Evolutionary conservation across 2,888 invertebrate species (phyloP).

Genomic region (Sarcophaga caerulescens): DNA sequence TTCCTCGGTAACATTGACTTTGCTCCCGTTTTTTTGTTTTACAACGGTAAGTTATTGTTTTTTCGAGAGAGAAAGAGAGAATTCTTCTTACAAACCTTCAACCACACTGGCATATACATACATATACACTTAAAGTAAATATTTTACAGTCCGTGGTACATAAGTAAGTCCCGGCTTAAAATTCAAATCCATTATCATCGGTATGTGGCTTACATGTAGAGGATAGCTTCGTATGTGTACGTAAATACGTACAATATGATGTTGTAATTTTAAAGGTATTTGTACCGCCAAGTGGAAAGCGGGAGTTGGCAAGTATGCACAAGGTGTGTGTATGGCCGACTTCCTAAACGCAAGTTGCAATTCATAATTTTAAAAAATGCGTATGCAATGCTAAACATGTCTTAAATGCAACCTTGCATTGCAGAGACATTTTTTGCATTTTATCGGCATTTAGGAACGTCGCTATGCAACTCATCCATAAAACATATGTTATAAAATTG

Average conservation of each 20-base stretch:
- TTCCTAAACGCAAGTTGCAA: too few species aligned
- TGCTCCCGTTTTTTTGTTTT: neutral
- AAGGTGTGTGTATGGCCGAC: too few species aligned
- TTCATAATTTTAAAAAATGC: too few species aligned
- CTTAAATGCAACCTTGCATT: too few species aligned
- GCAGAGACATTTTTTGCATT: too few species aligned
- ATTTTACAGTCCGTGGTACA: conserved; percentile 37
- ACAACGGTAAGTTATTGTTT: neutral
- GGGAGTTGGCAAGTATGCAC: too few species aligned
- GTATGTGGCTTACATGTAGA: conserved; percentile 37
- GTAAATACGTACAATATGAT: too few species aligned
- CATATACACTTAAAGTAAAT: too few species aligned
- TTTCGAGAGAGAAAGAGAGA: neutral
- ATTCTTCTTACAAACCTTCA: conserved; percentile 9
- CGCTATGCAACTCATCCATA: too few species aligned
- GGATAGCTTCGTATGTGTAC: neutral
- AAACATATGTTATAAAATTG: too few species aligned
- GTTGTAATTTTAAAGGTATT: conserved; percentile 40
- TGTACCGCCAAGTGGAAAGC: neutral
- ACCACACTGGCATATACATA: neutral
- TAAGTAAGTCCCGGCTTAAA: neutral
- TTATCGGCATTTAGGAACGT: too few species aligned
- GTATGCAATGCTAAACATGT: too few species aligned
- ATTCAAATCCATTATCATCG: conserved; percentile 29
- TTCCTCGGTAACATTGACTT: neutral